Evolutionary conservation across 2,797 vertebrate species (phyloP), one percentile per base, ranked within the genome.

Genomic region (Tangara arthus): DNA sequence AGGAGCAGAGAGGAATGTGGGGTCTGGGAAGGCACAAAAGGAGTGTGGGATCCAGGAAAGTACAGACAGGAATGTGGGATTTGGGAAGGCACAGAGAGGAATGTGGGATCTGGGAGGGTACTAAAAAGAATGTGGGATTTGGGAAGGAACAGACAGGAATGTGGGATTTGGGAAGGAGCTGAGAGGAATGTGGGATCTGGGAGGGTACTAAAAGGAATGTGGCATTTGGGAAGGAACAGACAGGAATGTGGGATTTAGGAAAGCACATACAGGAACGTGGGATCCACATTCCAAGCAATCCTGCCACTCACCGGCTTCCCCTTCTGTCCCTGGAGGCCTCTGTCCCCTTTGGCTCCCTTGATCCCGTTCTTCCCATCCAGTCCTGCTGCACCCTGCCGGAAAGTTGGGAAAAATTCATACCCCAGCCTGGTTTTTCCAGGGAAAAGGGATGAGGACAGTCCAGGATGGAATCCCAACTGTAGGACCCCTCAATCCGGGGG

Each of bases 311-410:
- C 99, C 92, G 95, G 92, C 42, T 97, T 95, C 35, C 99, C 99
- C 86, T 98, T 98, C 92, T 97, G 98, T 8, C 99, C 99, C 68
- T 98, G 98, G 2, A 97, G 93, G 23, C 99, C 99, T 49, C 96
- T 57, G 81, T 98, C 98, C 7, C 99, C 99, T 95, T 98, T 99
- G 82, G 98, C 97, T 47, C 98, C 99, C 82, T 98, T 99, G 76
- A 95, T 95, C 42, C 98, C 99, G 0, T 98, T 97, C 78, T 97
- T 91, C 61, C 99, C 99, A 52, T 99, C 71, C 2, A 97, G 92
- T 52, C 99, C 99, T 9, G 98, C 98, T 1, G 82, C 97, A 30
- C 99, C 99, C 99, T 99, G 90, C 46, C 87, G 91, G 90, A 68
- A 90, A 94, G 12, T 46, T 5, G 9, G 88, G 22, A 35, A 59